Conservation (phyloP, 2,797 vertebrate genomes). For the Macroramphosus scolopax region DNA sequence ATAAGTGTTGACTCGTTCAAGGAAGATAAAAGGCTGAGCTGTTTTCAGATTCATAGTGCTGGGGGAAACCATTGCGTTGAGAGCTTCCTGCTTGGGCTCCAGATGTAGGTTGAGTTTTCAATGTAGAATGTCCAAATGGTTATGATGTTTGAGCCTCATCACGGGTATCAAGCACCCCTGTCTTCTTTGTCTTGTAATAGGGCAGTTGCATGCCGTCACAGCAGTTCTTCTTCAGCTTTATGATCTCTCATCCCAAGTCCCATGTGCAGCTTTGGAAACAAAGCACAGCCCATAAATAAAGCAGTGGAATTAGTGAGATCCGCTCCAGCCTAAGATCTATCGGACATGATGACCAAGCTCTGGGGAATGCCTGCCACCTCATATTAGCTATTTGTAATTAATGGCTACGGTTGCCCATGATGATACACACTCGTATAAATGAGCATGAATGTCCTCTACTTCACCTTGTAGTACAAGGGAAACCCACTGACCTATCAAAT, state of each 20-base stretch:
- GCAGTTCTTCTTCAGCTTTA: no score
- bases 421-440: constrained; percentile 48
- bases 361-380: constrained; percentile 51
- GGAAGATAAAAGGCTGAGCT: constrained; percentile 41
- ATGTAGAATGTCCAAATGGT: not conserved
- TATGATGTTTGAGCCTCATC: not conserved
- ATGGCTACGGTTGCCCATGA: constrained; percentile 34
- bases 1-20: constrained; percentile 42
- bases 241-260: no score
- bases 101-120: no score
- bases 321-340: constrained; percentile 26
- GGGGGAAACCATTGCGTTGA: no score
- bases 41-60: constrained; percentile 23
- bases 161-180: no score
- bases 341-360: constrained; percentile 42
- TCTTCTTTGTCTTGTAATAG: not conserved
- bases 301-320: constrained; percentile 22
- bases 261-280: no score
- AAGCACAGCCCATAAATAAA: no score
- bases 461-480: constrained; percentile 42
- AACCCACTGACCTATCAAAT: constrained; percentile 28
- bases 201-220: no score
- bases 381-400: constrained; percentile 58
- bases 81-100: no score
- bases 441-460: constrained; percentile 39